Evolutionary conservation across 2,888 invertebrate species (phyloP).

Genomic region (Mamestra brassicae): DNA sequence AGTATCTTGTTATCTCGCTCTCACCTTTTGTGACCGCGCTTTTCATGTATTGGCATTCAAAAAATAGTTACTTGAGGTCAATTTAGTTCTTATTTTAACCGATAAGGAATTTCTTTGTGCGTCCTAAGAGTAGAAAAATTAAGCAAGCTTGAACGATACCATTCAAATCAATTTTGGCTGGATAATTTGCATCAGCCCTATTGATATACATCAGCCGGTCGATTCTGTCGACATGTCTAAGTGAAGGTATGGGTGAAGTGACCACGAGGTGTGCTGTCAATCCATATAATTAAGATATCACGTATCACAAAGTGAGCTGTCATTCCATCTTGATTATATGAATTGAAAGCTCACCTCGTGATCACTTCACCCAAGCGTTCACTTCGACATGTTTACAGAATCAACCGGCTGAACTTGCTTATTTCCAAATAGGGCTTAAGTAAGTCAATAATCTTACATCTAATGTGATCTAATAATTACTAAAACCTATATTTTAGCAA

Average conservation of each 20-base stretch:
- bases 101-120: not conserved
- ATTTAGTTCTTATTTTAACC: conserved; percentile 11
- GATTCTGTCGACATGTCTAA: too few relatives aligned
- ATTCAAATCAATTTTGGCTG: not conserved
- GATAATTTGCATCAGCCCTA: not conserved
- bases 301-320: too few relatives aligned
- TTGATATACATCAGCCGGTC: not conserved
- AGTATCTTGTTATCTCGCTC: not conserved
- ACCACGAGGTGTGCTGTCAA: too few relatives aligned
- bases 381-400: too few relatives aligned
- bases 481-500: conserved; percentile 19
- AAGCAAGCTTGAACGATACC: not conserved
- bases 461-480: conserved; percentile 27
- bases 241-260: too few relatives aligned
- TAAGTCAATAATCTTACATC: conserved; percentile 26
- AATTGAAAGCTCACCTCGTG: too few relatives aligned
- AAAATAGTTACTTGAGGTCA: not conserved
- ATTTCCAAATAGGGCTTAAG: not conserved
- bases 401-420: not conserved
- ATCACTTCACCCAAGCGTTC: too few relatives aligned
- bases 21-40: not conserved
- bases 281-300: too few relatives aligned
- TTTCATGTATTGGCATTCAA: not conserved
- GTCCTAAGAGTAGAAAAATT: not conserved
- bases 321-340: too few relatives aligned